Evolutionary conservation across 2,888 invertebrate genomes (phyloP).

Genomic region (Esperia sulphurella): DNA sequence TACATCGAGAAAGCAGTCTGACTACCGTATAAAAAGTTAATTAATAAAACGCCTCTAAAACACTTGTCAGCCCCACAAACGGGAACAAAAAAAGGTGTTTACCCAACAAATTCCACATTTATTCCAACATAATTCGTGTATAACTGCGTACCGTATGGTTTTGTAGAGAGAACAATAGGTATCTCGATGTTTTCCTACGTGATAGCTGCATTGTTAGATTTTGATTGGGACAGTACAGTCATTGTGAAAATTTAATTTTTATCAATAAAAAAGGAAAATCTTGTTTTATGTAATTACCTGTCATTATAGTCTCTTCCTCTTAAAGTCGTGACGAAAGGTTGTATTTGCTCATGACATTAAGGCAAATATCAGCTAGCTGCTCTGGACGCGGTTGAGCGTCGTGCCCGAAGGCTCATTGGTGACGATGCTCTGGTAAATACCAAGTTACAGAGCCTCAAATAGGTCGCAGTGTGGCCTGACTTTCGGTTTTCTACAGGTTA

Average conservation of each 20-base stretch:
- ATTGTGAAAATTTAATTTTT: neutral
- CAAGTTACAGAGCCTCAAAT: too few species aligned
- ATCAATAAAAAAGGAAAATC: neutral
- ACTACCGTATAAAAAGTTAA: constrained; percentile 2
- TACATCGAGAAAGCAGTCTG: neutral
- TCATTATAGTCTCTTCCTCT: too few species aligned
- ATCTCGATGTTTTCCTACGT: neutral
- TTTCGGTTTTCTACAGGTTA: too few species aligned
- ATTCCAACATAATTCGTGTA: constrained; percentile 16
- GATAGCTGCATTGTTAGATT: constrained; percentile 14
- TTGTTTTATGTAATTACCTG: neutral
- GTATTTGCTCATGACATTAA: too few species aligned
- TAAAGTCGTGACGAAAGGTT: too few species aligned
- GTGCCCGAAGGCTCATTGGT: too few species aligned
- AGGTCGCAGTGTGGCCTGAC: too few species aligned
- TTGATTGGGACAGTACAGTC: constrained; percentile 18
- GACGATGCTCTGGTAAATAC: too few species aligned
- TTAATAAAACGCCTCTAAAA: constrained; percentile 5
- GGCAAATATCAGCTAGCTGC: too few species aligned
- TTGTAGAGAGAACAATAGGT: neutral
- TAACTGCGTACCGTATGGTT: neutral
- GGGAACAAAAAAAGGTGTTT: constrained; percentile 17
- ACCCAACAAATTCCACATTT: constrained; percentile 20
- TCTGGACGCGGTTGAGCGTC: too few species aligned
- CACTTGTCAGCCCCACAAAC: constrained; percentile 8